phyloP scores from a whole-genome alignment of 2,113 vertebrate genomes.

The Entomyzon cyanotis region DNA sequence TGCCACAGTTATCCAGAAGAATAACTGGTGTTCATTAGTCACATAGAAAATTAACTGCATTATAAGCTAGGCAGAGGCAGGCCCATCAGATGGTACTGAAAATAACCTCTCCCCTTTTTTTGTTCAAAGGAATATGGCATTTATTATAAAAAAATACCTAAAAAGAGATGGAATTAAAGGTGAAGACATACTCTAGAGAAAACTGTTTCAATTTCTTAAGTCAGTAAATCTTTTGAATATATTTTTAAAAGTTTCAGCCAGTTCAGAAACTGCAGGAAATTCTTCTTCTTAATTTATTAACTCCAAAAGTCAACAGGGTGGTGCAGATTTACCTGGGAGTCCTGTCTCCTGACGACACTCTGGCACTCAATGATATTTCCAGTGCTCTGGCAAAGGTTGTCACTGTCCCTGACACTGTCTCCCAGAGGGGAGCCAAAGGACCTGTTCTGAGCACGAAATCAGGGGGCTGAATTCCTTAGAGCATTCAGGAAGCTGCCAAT shows the following conservation, averaged over 20 bases:
- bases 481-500: not conserved
- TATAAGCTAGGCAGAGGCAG: not conserved
- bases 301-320: not conserved
- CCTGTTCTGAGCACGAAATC: too few species aligned
- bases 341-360: not conserved
- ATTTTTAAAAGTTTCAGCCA: not conserved
- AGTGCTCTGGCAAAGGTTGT: not conserved
- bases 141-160: not conserved
- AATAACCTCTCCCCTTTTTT: not conserved
- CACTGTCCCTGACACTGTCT: rapidly evolving
- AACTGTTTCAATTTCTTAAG: not conserved
- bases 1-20: not conserved
- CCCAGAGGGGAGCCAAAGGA: not conserved
- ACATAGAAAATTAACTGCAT: constrained; percentile 2
- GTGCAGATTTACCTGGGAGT: not conserved
- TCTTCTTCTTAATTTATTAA: not conserved
- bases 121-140: not conserved
- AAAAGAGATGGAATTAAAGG: not conserved
- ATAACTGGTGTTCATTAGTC: not conserved
- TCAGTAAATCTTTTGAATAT: not conserved
- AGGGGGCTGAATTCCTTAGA: not conserved
- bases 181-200: not conserved
- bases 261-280: not conserved
- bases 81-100: not conserved
- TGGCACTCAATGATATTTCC: not conserved